Conservation (phyloP, 2,888 invertebrate species). For the Malachius bipustulatus region DNA sequence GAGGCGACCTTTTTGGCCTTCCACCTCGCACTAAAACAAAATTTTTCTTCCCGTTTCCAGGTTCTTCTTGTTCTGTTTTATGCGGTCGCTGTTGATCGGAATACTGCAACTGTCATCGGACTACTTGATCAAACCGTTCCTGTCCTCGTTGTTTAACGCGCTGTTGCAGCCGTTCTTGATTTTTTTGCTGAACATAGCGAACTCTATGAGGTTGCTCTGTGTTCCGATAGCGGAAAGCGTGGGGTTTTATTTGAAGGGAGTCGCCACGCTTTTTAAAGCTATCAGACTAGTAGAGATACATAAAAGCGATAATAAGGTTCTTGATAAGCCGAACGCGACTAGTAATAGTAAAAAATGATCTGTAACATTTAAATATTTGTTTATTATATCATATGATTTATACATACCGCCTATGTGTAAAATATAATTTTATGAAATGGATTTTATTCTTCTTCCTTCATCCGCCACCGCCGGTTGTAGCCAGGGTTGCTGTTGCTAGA, state of each 20-base stretch:
- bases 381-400: too few species aligned
- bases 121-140: constrained; percentile 52
- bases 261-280: constrained; percentile 36
- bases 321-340: too few species aligned
- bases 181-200: constrained; percentile 47
- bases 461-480: too few species aligned
- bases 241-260: constrained; percentile 40
- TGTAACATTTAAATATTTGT: too few species aligned
- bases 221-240: constrained; percentile 47
- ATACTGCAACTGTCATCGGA: constrained; percentile 52
- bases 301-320: too few species aligned
- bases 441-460: too few species aligned
- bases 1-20: neutral
- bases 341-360: too few species aligned
- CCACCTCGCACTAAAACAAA: neutral
- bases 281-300: constrained; percentile 40
- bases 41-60: constrained; percentile 25
- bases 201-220: constrained; percentile 49
- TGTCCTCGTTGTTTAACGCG: constrained; percentile 52
- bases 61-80: constrained; percentile 44
- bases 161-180: constrained; percentile 56
- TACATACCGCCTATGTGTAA: too few species aligned
- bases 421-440: too few species aligned
- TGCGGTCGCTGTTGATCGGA: constrained; percentile 49
- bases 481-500: too few species aligned